phyloP scores from a whole-genome alignment of 2,797 vertebrate species.

The Prunella strophiata region DNA sequence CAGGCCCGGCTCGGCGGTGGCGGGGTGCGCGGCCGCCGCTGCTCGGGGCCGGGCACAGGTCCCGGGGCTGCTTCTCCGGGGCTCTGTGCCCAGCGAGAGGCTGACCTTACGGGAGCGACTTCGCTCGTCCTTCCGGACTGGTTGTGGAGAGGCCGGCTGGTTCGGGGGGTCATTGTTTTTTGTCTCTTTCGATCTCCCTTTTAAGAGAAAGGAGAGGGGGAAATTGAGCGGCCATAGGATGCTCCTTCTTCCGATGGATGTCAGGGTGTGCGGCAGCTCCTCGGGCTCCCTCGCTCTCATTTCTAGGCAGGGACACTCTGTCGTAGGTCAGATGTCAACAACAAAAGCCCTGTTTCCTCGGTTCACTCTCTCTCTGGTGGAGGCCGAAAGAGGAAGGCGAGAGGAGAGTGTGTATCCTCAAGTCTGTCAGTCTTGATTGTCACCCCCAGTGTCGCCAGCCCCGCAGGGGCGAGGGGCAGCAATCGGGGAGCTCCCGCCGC shows the following conservation, averaged over 20 bases:
- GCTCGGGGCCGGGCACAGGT: neutral
- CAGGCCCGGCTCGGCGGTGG: neutral
- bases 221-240: neutral
- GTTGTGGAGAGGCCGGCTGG: neutral
- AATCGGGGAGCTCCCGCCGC: neutral
- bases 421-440: neutral
- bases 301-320: neutral
- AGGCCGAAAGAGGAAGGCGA: neutral
- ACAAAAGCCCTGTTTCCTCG: neutral
- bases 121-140: neutral
- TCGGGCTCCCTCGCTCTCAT: neutral
- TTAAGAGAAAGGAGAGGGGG: neutral
- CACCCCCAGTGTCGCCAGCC: neutral
- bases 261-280: neutral
- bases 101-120: neutral
- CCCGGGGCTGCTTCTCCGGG: neutral
- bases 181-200: neutral
- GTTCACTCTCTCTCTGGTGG: neutral
- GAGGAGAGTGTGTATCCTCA: neutral
- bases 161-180: neutral
- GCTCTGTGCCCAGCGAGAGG: neutral
- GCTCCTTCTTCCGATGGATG: neutral
- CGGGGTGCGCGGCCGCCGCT: neutral
- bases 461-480: neutral
- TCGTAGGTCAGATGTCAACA: constrained; percentile 8